phyloP scores from a whole-genome alignment of 2,888 invertebrate species.

The Plagodis pulveraria region DNA sequence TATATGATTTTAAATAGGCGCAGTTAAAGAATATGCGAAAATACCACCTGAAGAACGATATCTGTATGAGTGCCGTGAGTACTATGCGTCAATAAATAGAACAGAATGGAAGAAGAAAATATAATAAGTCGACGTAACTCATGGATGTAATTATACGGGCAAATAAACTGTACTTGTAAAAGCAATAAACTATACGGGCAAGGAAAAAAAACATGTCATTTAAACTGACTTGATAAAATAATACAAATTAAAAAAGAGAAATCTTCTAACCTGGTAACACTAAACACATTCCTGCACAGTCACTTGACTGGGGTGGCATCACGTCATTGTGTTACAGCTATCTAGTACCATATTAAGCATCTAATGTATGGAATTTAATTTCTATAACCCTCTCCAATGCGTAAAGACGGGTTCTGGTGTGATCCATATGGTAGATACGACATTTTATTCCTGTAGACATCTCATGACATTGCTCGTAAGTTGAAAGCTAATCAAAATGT shows the following conservation, averaged over 20 bases:
- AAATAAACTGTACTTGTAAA: no score
- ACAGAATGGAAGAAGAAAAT: no score
- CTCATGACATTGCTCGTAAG: slow-evolving; percentile 81
- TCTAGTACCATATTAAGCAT: slow-evolving; percentile 79
- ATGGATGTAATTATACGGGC: no score
- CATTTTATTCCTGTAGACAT: slow-evolving; percentile 67
- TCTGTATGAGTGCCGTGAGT: no score
- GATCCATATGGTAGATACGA: slow-evolving; percentile 70
- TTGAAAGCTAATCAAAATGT: slow-evolving; percentile 85
- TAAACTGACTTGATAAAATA: no score
- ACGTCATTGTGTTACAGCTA: slow-evolving; percentile 77
- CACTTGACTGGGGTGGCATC: slow-evolving; percentile 83
- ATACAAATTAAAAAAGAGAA: background rate
- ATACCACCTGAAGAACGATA: no score
- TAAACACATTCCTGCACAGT: slow-evolving; percentile 74
- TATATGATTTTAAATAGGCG: no score
- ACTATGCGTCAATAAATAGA: no score
- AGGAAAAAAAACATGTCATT: no score
- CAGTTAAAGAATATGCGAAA: no score
- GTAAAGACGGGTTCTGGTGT: slow-evolving; percentile 66
- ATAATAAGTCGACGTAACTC: no score
- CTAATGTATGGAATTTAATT: slow-evolving; percentile 82
- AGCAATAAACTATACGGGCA: no score
- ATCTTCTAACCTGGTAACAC: slow-evolving; percentile 8
- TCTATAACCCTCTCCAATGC: slow-evolving; percentile 64